A percentile compares a stretch with the other conserved stretches of the same genome.
phyloP scores from a whole-genome alignment of 2,113 vertebrate genomes.

The Montifringilla adamsi region DNA sequence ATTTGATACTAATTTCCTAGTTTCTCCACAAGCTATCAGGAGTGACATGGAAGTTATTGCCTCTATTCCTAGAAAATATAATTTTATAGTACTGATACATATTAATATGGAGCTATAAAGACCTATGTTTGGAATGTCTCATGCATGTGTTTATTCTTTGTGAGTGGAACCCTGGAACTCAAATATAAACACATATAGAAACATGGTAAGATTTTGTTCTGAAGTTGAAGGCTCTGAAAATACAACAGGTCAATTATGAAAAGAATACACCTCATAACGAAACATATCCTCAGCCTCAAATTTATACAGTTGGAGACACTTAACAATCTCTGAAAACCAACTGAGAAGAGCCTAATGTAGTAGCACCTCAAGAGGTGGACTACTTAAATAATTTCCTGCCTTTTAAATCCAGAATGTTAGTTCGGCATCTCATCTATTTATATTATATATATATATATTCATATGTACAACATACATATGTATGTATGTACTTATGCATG shows the following conservation, averaged over 20 bases:
- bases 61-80: neutral
- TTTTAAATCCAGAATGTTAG: neutral
- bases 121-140: neutral
- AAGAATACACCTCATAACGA: neutral
- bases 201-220: neutral
- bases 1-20: neutral
- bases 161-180: neutral
- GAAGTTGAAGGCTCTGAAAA: neutral
- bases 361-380: neutral
- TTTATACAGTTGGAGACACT: neutral
- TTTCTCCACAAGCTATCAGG: neutral
- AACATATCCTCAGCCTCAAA: neutral
- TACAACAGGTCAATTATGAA: neutral
- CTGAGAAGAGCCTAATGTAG: neutral
- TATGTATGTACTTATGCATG: too few relatives aligned
- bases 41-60: neutral
- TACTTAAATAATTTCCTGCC: neutral
- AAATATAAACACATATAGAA: neutral
- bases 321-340: neutral
- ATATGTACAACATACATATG: accelerated
- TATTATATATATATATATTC: neutral
- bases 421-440: neutral
- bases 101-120: neutral
- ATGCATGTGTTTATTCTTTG: neutral
- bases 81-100: neutral